Evolutionary conservation across 2,888 invertebrate species (phyloP).

Genomic region (Suillia variegata): DNA sequence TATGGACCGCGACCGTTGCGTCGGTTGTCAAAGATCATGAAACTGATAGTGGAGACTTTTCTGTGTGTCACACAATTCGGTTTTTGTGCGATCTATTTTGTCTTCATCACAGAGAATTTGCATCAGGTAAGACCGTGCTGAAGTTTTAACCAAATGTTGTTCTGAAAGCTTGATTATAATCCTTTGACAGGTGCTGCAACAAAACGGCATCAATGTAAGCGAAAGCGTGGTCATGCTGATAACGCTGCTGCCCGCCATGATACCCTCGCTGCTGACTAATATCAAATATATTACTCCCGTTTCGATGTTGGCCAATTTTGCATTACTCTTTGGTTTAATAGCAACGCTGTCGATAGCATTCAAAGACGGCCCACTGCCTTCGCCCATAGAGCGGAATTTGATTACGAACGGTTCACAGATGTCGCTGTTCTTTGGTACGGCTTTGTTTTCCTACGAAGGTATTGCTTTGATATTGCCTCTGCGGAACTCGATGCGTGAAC

Average conservation of each 20-base stretch:
- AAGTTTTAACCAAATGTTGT: not conserved
- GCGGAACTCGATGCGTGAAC: constrained; percentile 87
- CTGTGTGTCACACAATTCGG: constrained; percentile 94
- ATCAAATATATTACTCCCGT: constrained; percentile 68
- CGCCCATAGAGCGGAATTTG: constrained; percentile 65
- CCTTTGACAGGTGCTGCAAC: constrained; percentile 61
- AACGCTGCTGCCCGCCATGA: constrained; percentile 50
- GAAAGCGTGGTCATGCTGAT: constrained; percentile 48
- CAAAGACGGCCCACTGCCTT: constrained; percentile 71
- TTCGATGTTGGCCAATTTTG: constrained; percentile 77
- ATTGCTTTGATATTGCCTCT: constrained; percentile 90
- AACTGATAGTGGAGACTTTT: constrained; percentile 79
- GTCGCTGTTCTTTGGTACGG: constrained; percentile 95
- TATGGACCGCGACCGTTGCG: constrained; percentile 70
- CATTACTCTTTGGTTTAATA: constrained; percentile 71
- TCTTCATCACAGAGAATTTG: constrained; percentile 87
- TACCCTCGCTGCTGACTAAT: constrained; percentile 55
- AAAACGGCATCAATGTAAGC: constrained; percentile 48
- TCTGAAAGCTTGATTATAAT: not conserved
- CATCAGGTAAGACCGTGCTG: constrained; percentile 64
- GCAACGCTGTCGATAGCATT: constrained; percentile 79
- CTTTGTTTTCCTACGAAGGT: constrained; percentile 95
- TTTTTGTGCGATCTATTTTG: constrained; percentile 96
- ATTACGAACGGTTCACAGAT: constrained; percentile 66
- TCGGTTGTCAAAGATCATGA: constrained; percentile 69